phyloP scores from a whole-genome alignment of 2,888 invertebrate species.

The Thereva nobilitata region DNA sequence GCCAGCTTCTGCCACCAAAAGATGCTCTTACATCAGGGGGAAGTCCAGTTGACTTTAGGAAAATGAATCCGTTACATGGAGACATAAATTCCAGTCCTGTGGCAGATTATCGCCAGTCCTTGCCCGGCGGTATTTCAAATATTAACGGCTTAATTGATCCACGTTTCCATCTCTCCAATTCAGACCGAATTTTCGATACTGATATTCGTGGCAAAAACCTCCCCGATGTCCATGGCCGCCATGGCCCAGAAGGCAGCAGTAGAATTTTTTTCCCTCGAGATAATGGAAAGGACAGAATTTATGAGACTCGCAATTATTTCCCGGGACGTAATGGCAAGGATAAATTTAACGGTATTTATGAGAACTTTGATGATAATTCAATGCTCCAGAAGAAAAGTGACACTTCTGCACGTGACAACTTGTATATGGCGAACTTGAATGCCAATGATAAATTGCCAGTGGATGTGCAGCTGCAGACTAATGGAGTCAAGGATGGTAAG shows the following conservation, averaged over 20 bases:
- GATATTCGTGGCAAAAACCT: no score
- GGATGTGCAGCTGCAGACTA: not conserved
- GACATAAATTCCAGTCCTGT: no score
- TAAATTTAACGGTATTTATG: conserved; percentile 8
- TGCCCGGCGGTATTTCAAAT: no score
- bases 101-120: no score
- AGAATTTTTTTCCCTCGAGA: not conserved
- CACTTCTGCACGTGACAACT: not conserved
- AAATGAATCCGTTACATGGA: no score
- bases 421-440: not conserved
- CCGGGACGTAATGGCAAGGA: not conserved
- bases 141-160: no score
- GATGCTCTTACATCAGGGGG: no score
- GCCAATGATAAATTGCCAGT: not conserved
- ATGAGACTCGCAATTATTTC: not conserved
- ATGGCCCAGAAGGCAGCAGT: not conserved
- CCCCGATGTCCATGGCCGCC: no score
- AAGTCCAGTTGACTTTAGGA: no score
- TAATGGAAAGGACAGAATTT: not conserved
- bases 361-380: not conserved
- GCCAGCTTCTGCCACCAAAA: no score
- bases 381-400: not conserved
- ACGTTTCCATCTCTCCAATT: no score
- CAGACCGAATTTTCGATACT: no score
- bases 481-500: not conserved